Evolutionary conservation across 2,113 vertebrate genomes (phyloP).

Genomic region (Cepphus grylle): DNA sequence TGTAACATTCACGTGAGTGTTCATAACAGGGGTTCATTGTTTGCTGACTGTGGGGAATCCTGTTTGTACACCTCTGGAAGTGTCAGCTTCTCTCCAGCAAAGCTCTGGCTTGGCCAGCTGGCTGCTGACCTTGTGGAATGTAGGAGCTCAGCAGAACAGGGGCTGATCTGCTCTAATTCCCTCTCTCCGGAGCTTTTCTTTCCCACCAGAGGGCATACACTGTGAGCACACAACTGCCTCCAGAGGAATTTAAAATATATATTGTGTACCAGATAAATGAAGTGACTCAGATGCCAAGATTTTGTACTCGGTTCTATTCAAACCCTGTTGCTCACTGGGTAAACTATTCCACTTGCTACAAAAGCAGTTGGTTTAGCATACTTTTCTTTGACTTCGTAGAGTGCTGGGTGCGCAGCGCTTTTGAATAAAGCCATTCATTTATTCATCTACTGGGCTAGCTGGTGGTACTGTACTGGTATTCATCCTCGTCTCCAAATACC

Average conservation of each 20-base stretch:
- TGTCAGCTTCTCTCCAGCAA: neutral
- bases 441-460: neutral
- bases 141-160: conserved; percentile 5
- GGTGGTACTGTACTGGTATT: neutral
- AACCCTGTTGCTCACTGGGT: neutral
- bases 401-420: neutral
- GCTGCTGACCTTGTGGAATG: conserved; percentile 17
- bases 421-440: conserved; percentile 36
- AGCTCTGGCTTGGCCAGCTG: neutral
- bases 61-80: neutral
- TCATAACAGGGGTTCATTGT: rapidly evolving
- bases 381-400: neutral
- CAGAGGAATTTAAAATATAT: conserved; percentile 21
- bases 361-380: conserved; percentile 25
- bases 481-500: neutral
- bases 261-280: conserved; percentile 25
- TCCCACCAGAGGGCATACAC: conserved; percentile 48
- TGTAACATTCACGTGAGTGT: neutral
- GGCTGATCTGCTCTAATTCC: conserved; percentile 40
- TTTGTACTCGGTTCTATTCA: neutral
- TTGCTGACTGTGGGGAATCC: neutral
- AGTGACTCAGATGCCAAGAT: neutral
- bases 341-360: conserved; percentile 38
- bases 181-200: conserved; percentile 11
- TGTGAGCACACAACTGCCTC: neutral